Evolutionary conservation across 2,888 invertebrate genomes (phyloP).

Genomic region (Pseudococcus viburni): DNA sequence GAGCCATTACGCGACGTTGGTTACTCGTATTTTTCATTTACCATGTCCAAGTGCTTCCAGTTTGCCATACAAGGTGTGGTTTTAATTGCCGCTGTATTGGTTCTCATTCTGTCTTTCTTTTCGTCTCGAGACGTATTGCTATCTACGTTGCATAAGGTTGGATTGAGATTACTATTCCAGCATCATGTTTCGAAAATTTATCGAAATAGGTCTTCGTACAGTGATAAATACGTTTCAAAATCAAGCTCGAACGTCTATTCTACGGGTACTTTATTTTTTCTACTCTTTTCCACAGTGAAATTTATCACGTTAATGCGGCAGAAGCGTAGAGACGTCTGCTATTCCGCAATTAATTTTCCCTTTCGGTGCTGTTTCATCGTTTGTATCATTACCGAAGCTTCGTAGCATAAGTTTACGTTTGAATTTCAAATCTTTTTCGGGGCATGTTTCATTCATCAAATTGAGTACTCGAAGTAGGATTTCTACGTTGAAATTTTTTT

Average conservation of each 20-base stretch:
- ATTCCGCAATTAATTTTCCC: background rate
- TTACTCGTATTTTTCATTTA: background rate
- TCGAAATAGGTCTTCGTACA: background rate
- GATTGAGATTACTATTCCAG: no score
- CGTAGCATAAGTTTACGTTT: background rate
- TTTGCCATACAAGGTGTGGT: conserved; percentile 42
- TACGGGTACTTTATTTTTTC: background rate
- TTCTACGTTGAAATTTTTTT: no score
- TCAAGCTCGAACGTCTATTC: background rate
- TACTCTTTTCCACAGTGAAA: background rate
- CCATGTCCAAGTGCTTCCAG: conserved; percentile 28
- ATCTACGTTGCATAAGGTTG: no score
- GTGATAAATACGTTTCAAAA: conserved; percentile 2
- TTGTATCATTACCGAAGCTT: background rate
- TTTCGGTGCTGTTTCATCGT: background rate
- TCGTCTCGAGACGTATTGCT: background rate
- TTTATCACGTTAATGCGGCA: background rate
- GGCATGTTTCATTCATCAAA: no score
- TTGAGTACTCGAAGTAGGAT: no score
- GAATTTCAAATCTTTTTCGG: background rate
- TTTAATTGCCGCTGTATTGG: conserved; percentile 1
- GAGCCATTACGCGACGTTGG: background rate
- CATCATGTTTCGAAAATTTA: conserved; percentile 18
- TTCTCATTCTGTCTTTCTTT: background rate
- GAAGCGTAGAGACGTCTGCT: background rate